Evolutionary conservation across 37 sponge, comb jelly and placozoan species (phyloP).

Genomic region (Bolinopsis microptera): DNA sequence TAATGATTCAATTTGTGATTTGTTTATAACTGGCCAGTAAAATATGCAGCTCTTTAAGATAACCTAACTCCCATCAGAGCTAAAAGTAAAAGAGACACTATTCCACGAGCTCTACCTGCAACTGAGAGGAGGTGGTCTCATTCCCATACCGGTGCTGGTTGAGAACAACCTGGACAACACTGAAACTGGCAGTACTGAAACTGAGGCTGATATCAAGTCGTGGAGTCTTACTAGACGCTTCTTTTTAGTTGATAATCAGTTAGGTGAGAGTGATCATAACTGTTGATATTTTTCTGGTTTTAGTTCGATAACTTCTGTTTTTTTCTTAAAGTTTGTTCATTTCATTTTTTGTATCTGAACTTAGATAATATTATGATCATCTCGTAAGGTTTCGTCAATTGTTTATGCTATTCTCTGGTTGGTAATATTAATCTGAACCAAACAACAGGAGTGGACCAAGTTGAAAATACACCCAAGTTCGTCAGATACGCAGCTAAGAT

Average conservation of each 20-base stretch:
- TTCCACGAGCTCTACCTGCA: conserved; percentile 59
- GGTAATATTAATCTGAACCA: too few relatives aligned
- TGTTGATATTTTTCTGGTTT: background rate
- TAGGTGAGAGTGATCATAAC: background rate
- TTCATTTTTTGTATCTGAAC: too few relatives aligned
- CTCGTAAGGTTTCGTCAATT: too few relatives aligned
- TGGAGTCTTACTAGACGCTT: conserved; percentile 18
- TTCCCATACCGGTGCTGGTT: conserved; percentile 46
- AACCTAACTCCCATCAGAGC: background rate
- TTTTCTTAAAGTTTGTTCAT: too few relatives aligned
- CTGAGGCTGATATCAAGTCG: background rate
- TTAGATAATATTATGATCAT: too few relatives aligned
- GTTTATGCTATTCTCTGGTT: too few relatives aligned
- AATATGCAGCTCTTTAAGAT: too few relatives aligned
- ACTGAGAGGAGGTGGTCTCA: background rate
- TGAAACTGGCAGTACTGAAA: background rate
- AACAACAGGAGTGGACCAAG: background rate
- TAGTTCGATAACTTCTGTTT: too few relatives aligned
- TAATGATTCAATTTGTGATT: too few relatives aligned
- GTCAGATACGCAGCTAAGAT: conserved; percentile 24
- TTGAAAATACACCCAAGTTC: background rate
- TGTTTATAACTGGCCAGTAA: too few relatives aligned
- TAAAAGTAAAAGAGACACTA: background rate
- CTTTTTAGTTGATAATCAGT: background rate
- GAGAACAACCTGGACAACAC: background rate